Conservation (phyloP, 2,113 vertebrate genomes). For the Microtus oregoni region DNA sequence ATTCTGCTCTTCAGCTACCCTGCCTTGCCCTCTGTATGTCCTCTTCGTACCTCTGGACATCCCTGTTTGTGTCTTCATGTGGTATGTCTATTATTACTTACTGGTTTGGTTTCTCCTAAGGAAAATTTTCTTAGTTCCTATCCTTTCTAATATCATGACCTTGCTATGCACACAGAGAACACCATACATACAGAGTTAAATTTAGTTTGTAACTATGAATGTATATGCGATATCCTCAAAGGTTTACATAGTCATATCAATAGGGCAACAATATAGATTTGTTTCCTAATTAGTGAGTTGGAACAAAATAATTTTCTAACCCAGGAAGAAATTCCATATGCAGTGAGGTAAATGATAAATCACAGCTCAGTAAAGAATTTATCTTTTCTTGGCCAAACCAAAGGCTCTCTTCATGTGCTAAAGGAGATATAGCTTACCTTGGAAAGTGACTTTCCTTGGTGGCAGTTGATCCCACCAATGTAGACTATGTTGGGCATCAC, state of each 20-base stretch:
- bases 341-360: background rate
- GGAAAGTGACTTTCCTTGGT: background rate
- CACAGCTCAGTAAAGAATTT: background rate
- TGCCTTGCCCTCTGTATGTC: background rate
- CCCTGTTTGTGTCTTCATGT: background rate
- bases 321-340: background rate
- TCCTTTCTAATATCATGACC: background rate
- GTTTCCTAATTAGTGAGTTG: background rate
- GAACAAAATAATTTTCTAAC: background rate
- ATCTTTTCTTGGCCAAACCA: background rate
- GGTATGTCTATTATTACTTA: background rate
- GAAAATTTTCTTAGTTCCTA: background rate
- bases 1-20: background rate
- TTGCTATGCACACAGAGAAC: background rate
- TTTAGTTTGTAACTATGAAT: background rate
- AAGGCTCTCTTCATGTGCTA: background rate
- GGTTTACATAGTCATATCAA: background rate
- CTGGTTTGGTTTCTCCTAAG: background rate
- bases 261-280: background rate
- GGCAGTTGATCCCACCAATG: conserved; percentile 83
- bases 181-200: background rate
- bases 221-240: background rate
- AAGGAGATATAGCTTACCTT: conserved; percentile 53
- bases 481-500: conserved; percentile 77
- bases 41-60: background rate